Evolutionary conservation across 2,113 vertebrate species (phyloP).

Genomic region (Eptesicus fuscus): DNA sequence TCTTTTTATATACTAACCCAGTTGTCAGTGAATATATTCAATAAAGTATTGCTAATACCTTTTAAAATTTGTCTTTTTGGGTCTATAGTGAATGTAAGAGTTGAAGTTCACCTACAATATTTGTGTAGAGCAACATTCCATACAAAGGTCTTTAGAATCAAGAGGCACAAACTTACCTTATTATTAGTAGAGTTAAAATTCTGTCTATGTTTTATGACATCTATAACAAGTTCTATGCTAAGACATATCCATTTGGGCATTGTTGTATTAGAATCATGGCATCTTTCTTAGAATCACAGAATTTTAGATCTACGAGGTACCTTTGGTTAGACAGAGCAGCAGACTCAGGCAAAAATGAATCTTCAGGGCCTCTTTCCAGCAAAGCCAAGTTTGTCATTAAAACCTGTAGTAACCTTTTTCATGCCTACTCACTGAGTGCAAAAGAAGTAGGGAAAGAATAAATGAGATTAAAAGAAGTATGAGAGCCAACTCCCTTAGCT

Average conservation of each 20-base stretch:
- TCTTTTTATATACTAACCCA: slow-evolving; percentile 34
- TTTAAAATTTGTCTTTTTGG: not conserved
- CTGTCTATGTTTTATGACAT: not conserved
- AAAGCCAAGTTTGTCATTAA: not conserved
- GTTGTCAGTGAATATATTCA: not conserved
- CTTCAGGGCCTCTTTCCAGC: not conserved
- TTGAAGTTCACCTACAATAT: not conserved
- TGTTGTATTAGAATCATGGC: not conserved
- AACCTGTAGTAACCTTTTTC: not conserved
- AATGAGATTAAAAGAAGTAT: not conserved
- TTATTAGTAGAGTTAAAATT: not conserved
- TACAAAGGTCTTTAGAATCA: not conserved
- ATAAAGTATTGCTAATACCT: slow-evolving; percentile 43
- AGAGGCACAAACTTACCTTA: not conserved
- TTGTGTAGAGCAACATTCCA: not conserved
- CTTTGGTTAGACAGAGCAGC: not conserved
- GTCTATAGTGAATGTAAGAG: not conserved
- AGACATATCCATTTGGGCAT: not conserved
- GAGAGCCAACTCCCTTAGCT: not conserved
- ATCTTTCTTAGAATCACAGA: not conserved
- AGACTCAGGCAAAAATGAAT: not conserved
- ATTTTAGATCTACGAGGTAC: not conserved
- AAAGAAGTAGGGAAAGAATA: not conserved
- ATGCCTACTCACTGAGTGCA: not conserved
- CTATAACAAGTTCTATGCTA: not conserved